Conservation (phyloP, 2,113 vertebrate genomes). For the Fregetta grallaria region DNA sequence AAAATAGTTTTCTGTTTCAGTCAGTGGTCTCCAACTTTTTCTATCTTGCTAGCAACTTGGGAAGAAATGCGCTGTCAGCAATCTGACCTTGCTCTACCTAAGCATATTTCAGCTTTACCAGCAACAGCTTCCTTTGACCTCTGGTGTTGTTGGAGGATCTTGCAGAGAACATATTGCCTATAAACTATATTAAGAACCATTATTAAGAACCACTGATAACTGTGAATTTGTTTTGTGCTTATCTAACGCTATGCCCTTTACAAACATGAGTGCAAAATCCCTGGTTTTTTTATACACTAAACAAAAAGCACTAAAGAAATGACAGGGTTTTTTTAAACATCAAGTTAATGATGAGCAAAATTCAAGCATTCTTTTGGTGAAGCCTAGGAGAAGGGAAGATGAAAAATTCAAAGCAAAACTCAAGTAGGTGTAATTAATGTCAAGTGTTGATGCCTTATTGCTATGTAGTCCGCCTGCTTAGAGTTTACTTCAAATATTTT, state of each 20-base stretch:
- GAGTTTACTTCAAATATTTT: not conserved
- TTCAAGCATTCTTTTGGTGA: not conserved
- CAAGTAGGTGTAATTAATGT: not conserved
- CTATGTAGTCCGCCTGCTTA: not conserved
- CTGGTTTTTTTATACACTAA: not conserved
- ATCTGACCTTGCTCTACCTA: not conserved
- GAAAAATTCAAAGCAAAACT: not conserved
- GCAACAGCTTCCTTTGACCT: not conserved
- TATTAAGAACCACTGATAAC: not conserved
- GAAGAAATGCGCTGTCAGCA: not conserved
- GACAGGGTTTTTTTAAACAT: not conserved
- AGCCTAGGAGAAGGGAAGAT: not conserved
- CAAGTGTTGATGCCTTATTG: not conserved
- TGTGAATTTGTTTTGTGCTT: not conserved
- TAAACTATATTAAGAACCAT: not conserved
- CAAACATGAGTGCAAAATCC: not conserved
- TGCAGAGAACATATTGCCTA: not conserved
- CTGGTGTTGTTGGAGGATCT: not conserved
- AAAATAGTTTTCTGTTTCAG: not conserved
- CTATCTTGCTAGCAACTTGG: not conserved
- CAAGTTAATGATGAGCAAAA: not conserved
- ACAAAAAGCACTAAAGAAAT: not conserved
- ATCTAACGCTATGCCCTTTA: not conserved
- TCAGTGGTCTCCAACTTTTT: not conserved
- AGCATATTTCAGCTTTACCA: not conserved